Evolutionary conservation across 2,113 vertebrate species (phyloP).

Genomic region (Xiphophorus maculatus): DNA sequence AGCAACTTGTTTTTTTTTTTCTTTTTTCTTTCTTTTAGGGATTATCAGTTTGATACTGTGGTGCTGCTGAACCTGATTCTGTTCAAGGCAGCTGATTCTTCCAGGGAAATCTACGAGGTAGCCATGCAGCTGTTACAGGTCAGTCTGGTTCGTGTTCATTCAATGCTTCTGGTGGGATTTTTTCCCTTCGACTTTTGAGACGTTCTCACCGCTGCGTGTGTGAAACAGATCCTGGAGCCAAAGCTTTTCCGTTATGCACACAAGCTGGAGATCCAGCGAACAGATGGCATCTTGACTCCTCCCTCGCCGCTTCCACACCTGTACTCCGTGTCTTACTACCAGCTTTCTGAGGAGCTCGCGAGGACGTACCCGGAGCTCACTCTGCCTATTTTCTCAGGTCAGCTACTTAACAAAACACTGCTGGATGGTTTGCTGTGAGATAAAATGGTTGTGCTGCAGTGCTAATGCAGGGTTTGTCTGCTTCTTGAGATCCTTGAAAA

Average conservation of each 20-base stretch:
- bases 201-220: neutral
- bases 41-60: slow-evolving; percentile 99
- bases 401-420: neutral
- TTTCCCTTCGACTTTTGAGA: neutral
- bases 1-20: neutral
- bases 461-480: no score
- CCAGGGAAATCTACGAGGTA: slow-evolving; percentile 95
- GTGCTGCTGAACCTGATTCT: slow-evolving; percentile 97
- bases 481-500: no score
- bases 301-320: slow-evolving; percentile 93
- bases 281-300: slow-evolving; percentile 90
- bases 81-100: slow-evolving; percentile 97
- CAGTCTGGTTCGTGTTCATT: neutral
- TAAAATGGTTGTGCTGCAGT: neutral
- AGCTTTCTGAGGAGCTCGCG: slow-evolving; percentile 95
- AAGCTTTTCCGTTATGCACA: slow-evolving; percentile 99
- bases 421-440: neutral
- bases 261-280: slow-evolving; percentile 94
- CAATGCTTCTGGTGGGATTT: neutral
- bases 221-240: slow-evolving; percentile 91
- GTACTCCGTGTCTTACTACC: slow-evolving; percentile 96
- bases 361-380: slow-evolving; percentile 97
- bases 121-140: slow-evolving; percentile 99
- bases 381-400: slow-evolving; percentile 97
- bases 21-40: slow-evolving; percentile 76